A percentile compares a stretch with the other conserved stretches of the same genome.
These are phyloP conservation scores for Acromyrmex heyeri DNA, from an alignment of 1,140 invertebrate species.

Conservation along the genomic window DNA sequence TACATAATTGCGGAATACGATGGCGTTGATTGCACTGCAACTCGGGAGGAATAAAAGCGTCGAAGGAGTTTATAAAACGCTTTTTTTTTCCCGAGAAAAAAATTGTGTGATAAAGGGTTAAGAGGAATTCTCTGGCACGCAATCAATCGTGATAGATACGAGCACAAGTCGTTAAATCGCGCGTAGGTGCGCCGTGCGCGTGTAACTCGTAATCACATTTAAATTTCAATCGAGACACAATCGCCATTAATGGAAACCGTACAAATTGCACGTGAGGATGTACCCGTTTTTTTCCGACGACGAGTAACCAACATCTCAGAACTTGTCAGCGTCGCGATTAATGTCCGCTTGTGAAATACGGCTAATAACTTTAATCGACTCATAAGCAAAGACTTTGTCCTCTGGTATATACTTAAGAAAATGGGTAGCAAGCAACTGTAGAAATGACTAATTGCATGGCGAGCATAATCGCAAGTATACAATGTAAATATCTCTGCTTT, in stretches of 20 bases:
- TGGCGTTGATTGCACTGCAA: background rate
- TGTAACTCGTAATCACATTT: conserved; percentile 27
- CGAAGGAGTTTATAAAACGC: background rate
- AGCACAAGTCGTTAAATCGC: conserved; percentile 28
- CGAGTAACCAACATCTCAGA: conserved; percentile 24
- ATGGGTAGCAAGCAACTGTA: conserved; percentile 27
- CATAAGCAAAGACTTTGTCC: conserved; percentile 51
- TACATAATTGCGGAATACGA: conserved; percentile 22
- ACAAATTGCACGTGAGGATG: conserved; percentile 47
- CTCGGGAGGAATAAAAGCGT: background rate
- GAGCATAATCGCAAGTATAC: conserved; percentile 14
- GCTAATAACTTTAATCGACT: conserved; percentile 72
- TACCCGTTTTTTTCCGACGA: conserved; percentile 17
- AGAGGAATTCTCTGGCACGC: background rate
- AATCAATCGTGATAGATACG: conserved; percentile 35
- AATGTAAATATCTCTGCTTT: conserved; percentile 21
- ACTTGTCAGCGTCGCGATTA: conserved; percentile 56
- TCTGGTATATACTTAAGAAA: conserved; percentile 47
- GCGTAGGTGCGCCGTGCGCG: conserved; percentile 26
- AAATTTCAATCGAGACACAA: conserved; percentile 49
- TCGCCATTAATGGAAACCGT: conserved; percentile 62
- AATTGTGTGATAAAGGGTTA: background rate
- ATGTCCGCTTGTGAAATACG: conserved; percentile 66
- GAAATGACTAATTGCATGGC: conserved; percentile 45
- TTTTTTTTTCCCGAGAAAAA: background rate